A percentile compares a stretch with the other conserved stretches of the same genome.
phyloP scores from a whole-genome alignment of 2,888 invertebrate genomes.

The Nomada hirtipes region DNA sequence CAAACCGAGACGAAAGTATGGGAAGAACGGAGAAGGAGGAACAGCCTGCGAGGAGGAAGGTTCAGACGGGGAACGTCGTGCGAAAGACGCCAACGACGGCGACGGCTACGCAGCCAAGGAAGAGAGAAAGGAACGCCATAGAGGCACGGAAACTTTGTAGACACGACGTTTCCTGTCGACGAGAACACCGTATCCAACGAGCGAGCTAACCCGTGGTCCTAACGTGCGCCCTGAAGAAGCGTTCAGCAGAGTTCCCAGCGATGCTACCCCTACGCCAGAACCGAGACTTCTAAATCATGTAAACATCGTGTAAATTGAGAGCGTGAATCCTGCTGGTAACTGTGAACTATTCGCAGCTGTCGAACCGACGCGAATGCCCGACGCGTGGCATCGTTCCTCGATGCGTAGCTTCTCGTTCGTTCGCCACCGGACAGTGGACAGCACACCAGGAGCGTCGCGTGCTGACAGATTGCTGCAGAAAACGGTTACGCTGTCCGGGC shows the following conservation, averaged over 20 bases:
- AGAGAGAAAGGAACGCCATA: slow-evolving; percentile 48
- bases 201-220: slow-evolving; percentile 48
- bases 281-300: slow-evolving; percentile 76
- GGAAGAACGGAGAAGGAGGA: slow-evolving; percentile 40
- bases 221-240: slow-evolving; percentile 44
- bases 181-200: slow-evolving; percentile 42
- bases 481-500: slow-evolving; percentile 3
- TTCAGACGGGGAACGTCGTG: slow-evolving; percentile 22
- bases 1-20: slow-evolving; percentile 32
- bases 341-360: background rate
- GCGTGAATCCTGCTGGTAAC: slow-evolving; percentile 48
- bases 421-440: slow-evolving; percentile 12
- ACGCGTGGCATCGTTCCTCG: slow-evolving; percentile 15
- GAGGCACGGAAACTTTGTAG: slow-evolving; percentile 76
- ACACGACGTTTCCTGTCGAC: slow-evolving; percentile 79
- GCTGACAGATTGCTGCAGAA: slow-evolving; percentile 15
- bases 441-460: background rate
- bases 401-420: slow-evolving; percentile 25
- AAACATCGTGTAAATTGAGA: slow-evolving; percentile 77
- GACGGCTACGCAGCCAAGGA: background rate
- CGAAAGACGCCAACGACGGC: slow-evolving; percentile 45
- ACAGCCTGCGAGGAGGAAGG: background rate
- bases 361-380: slow-evolving; percentile 5
- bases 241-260: slow-evolving; percentile 51
- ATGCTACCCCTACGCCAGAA: slow-evolving; percentile 48